Base-by-base conservation (phyloP, 1,140 invertebrate species). In the Laodelphax striatellus region DNA sequence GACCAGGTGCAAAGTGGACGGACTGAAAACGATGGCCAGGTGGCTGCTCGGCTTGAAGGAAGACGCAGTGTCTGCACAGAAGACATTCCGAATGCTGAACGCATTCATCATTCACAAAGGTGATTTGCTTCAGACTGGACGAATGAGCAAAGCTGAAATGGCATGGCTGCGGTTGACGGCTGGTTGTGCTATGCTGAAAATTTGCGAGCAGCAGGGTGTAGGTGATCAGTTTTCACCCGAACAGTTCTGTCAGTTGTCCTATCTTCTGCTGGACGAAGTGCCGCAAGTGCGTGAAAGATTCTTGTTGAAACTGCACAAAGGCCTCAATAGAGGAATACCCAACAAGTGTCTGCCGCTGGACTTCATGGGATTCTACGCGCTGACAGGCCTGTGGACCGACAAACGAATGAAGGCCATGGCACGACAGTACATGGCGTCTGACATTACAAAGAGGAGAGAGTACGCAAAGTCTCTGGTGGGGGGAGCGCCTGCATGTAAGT, bases 121-220 rank as follows among this genome's bases (percentile, higher is more conserved):
- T 8, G 91, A 94, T 74, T 76, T 92, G 10, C 59, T 82, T 69
- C 79, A 82, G 63, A 73, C 74, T 57, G 76, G 75, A 38, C 75
- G 76, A 60, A 74, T 80, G 58, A 76, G 78, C 82, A 90, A 78
- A 71, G 87, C 90, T 19, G 95, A 98, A 75, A 92, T 93, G 83
- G 90, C 94, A 9, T 92, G 94, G 82, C 70, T 98, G 31, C 80
- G 34, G 34, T 74, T 97, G 5, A 84, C 90, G 17, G 94, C 95
- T 28, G 94, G 93, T 22, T 90, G 88, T 71, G 92, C 92, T 14
- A 96, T 98, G 88, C 73, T 98, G 21, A 97, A 97, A 75, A 88
- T 97, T 42, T 94, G 92, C 73, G 93, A 97, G 70, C 92, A 96
- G 70, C 94, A 94, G 71, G 91, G 89, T 59, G 94, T 96, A 50